A percentile compares a stretch with the other conserved stretches of the same genome.
phyloP scores from a whole-genome alignment of 2,888 invertebrate genomes.

The Lasioglossum oenotherae region DNA sequence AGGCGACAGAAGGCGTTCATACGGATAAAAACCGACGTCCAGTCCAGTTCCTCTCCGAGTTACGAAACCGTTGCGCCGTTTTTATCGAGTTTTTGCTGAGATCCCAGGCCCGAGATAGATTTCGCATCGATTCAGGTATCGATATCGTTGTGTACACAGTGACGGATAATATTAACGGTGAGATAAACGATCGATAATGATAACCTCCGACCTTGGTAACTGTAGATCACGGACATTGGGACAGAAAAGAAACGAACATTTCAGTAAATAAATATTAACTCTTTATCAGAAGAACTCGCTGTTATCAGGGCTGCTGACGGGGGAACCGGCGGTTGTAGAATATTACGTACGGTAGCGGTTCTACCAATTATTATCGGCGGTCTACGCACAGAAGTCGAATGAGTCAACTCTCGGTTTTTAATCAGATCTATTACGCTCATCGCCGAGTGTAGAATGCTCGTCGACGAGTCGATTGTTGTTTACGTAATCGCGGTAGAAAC shows the following conservation, averaged over 20 bases:
- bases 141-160: neutral
- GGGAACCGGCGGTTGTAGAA: neutral
- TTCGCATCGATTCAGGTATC: conserved; percentile 3
- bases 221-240: neutral
- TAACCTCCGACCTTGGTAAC: conserved; percentile 11
- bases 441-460: conserved; percentile 5
- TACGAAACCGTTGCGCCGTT: conserved; percentile 17
- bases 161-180: neutral
- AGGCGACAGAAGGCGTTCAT: neutral
- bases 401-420: conserved; percentile 43
- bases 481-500: conserved; percentile 24
- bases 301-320: conserved; percentile 45
- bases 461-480: conserved; percentile 13
- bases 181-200: conserved; percentile 16
- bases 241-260: conserved; percentile 38
- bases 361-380: neutral
- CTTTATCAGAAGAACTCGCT: conserved; percentile 24
- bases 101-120: neutral
- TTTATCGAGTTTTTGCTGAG: neutral
- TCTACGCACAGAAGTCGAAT: neutral
- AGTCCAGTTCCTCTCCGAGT: neutral
- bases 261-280: conserved; percentile 54
- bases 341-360: neutral
- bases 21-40: neutral
- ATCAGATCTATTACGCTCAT: conserved; percentile 25